Evolutionary conservation across 1,140 invertebrate genomes (phyloP).

Genomic region (Trinorchestia longiramus): DNA sequence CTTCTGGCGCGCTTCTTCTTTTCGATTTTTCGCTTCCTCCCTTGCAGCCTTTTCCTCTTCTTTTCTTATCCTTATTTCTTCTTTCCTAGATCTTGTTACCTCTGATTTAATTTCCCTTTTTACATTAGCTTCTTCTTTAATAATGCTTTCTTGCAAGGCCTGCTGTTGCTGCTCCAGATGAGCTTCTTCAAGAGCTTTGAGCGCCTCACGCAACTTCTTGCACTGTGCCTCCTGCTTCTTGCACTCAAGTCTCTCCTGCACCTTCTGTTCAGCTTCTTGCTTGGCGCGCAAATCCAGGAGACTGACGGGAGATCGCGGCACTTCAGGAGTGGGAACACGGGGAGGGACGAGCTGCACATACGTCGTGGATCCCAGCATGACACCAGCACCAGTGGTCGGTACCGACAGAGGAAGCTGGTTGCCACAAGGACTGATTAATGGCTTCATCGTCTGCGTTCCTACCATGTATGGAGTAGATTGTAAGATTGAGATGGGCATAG

Average conservation of each 20-base stretch:
- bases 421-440: not conserved
- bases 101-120: slow-evolving; percentile 40
- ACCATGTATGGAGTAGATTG: not conserved
- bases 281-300: slow-evolving; percentile 33
- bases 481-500: not conserved
- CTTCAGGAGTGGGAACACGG: not conserved
- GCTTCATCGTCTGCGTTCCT: not conserved
- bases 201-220: slow-evolving; percentile 39
- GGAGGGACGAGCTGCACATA: not conserved
- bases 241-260: slow-evolving; percentile 32
- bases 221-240: slow-evolving; percentile 49
- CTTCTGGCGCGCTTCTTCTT: slow-evolving; percentile 45
- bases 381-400: not conserved
- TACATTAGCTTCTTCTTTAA: slow-evolving; percentile 35
- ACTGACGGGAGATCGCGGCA: slow-evolving; percentile 4
- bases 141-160: slow-evolving; percentile 4
- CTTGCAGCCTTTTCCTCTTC: slow-evolving; percentile 38
- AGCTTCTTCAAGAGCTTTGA: slow-evolving; percentile 16
- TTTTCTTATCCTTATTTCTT: slow-evolving; percentile 38
- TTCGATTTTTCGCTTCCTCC: slow-evolving; percentile 29
- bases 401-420: not conserved
- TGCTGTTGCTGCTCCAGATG: slow-evolving; percentile 39
- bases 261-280: slow-evolving; percentile 41
- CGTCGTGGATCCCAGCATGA: not conserved
- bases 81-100: slow-evolving; percentile 20